Evolutionary conservation across 2,888 invertebrate species (phyloP), one percentile per base, ranked within the genome.

Genomic region (Dinocampus coccinellae): DNA sequence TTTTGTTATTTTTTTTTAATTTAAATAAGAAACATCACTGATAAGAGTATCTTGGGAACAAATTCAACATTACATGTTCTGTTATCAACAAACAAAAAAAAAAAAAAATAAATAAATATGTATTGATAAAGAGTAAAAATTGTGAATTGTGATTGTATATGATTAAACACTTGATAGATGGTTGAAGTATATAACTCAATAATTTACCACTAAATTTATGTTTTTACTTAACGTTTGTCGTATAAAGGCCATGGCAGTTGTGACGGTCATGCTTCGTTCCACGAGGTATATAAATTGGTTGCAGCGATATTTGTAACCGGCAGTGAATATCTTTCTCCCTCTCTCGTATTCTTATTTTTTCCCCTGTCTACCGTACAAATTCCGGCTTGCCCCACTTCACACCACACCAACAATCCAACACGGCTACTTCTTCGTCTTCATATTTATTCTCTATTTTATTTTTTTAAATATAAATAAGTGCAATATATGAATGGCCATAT

Each of bases 261-360:
- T 63, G 63, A 63, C 63, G 20, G 26, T 39, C 39, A 63, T 47
- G 26, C 47, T 47, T 63, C 64, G 57, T 61, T 63, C 55, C 63
- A 70, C 57, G 63, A 63, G 69, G 69, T 55, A 53, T 62, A 64
- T 70, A 70, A 70, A 57, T 70, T 57, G 64, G 57, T 63, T 7
- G 62, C 24, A 10, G 58, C 29, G 26, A 33, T 16, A 58, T 26
- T 33, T 16, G 58, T 33, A 58, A 29, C 26, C 57, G 24, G 26
- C 33, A 58, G 33, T 16, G 10, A 29, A 34, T 29, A n/a, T 33
- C 4, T 58, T 58, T 58, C 20, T 20, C 58, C 29, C 58, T 16
- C 58, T 33, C 33, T 29, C 7, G 29, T 29, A 4, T 29, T 47
- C 16, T 47, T n/a, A 1, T 20, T n/a, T 47, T n/a, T 2, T 6